These are phyloP conservation scores for Drosophila rufa DNA, from an alignment of 1,140 invertebrate genomes.

Conservation along the genomic window DNA sequence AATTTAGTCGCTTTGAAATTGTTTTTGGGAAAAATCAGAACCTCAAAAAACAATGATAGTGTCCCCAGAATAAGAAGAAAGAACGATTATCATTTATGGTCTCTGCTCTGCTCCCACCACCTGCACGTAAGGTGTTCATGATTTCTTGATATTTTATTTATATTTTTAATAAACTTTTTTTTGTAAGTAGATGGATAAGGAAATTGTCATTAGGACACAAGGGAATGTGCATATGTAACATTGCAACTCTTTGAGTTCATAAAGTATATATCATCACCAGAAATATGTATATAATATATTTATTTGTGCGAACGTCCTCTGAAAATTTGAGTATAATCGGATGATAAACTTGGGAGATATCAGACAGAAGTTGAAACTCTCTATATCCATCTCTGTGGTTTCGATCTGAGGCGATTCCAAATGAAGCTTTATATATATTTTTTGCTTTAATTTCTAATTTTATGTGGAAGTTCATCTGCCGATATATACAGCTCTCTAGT, in stretches of 20 bases:
- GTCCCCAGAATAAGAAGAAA: conserved; percentile 2
- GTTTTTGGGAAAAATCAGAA: conserved; percentile 33
- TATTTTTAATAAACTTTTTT: not conserved
- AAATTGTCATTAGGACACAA: too few relatives aligned
- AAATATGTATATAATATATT: too few relatives aligned
- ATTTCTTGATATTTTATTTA: conserved; percentile 1
- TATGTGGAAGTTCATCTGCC: not conserved
- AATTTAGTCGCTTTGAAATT: conserved; percentile 7
- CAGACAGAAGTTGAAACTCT: not conserved
- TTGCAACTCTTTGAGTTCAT: too few relatives aligned
- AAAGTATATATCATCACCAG: not conserved
- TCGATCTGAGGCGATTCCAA: not conserved
- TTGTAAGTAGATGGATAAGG: too few relatives aligned
- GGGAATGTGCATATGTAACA: too few relatives aligned
- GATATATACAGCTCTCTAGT: too few relatives aligned
- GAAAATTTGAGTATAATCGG: not conserved
- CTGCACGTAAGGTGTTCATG: conserved; percentile 25
- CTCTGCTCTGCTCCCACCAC: not conserved
- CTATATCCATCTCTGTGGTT: not conserved
- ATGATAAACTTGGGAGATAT: not conserved
- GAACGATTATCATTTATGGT: conserved; percentile 33
- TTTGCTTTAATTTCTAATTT: not conserved
- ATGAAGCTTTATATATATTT: too few relatives aligned
- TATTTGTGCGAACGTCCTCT: not conserved
- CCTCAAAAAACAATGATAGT: conserved; percentile 10